Evolutionary conservation across 2,113 vertebrate species (phyloP).

Genomic region (Orientallactaga bullata): DNA sequence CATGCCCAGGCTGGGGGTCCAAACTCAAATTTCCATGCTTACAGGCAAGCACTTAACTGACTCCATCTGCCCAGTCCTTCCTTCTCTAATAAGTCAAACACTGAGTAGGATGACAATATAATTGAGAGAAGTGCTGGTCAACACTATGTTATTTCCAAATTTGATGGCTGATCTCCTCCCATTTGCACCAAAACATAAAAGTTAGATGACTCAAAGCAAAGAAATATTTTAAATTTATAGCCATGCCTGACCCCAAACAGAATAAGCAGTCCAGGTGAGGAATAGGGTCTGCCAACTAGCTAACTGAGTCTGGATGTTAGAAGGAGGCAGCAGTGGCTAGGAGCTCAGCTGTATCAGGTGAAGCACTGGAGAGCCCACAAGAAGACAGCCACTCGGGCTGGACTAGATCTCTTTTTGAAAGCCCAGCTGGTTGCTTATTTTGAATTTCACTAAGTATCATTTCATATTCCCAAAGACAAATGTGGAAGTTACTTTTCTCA

Average conservation of each 20-base stretch:
- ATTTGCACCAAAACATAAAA: slow-evolving; percentile 13
- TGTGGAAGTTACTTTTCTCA: not conserved
- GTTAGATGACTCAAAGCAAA: not conserved
- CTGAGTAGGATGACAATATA: not conserved
- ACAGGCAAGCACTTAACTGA: no score
- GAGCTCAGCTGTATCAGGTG: not conserved
- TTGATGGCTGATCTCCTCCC: not conserved
- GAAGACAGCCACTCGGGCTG: not conserved
- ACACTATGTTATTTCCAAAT: not conserved
- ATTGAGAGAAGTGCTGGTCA: not conserved
- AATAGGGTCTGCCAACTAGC: not conserved
- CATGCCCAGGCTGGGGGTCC: no score
- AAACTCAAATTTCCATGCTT: no score
- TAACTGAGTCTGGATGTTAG: not conserved
- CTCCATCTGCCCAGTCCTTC: not conserved
- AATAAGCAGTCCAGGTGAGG: not conserved
- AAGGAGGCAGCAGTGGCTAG: not conserved
- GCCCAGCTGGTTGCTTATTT: not conserved
- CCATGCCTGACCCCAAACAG: not conserved
- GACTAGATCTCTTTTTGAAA: slow-evolving; percentile 5
- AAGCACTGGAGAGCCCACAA: not conserved
- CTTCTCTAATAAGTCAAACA: not conserved
- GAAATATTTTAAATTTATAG: slow-evolving; percentile 22
- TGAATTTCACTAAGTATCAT: slow-evolving; percentile 20
- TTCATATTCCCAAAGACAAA: slow-evolving; percentile 38